Percentiles rank a stretch among this genome's conserved stretches.
Evolutionary conservation across 2,888 invertebrate genomes (phyloP).

Genomic region (Synergus gifuensis): DNA sequence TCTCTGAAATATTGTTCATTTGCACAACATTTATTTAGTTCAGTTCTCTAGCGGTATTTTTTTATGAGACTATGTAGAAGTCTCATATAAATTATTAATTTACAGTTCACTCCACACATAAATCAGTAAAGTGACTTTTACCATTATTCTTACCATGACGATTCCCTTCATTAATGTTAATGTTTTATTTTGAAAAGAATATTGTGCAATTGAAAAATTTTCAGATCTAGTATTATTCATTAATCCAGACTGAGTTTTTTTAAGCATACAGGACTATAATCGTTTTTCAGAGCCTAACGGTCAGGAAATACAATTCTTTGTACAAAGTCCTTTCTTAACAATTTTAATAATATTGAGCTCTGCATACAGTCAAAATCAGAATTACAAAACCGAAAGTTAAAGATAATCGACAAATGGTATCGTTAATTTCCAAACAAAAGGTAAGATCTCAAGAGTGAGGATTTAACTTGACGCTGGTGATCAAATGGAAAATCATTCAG

Average conservation of each 20-base stretch:
- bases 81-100: slow-evolving; percentile 58
- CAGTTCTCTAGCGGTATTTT: slow-evolving; percentile 56
- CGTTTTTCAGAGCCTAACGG: not conserved
- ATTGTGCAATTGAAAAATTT: not conserved
- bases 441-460: not conserved
- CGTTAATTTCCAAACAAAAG: not conserved
- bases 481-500: not conserved
- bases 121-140: slow-evolving; percentile 51
- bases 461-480: not conserved
- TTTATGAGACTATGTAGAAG: slow-evolving; percentile 51
- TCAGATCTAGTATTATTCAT: not conserved
- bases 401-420: not conserved
- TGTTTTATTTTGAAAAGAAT: not conserved
- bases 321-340: slow-evolving; percentile 13
- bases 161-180: slow-evolving; percentile 50
- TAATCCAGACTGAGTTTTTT: not conserved
- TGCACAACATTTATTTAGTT: slow-evolving; percentile 47
- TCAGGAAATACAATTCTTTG: slow-evolving; percentile 34
- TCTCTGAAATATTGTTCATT: not conserved
- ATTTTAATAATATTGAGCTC: slow-evolving; percentile 34
- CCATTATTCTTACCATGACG: slow-evolving; percentile 57
- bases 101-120: slow-evolving; percentile 62
- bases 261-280: not conserved
- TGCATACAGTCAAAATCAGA: slow-evolving; percentile 38
- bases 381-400: slow-evolving; percentile 36